Evolutionary conservation across 1,140 invertebrate species (phyloP).

Genomic region (Neodiprion virginianus): DNA sequence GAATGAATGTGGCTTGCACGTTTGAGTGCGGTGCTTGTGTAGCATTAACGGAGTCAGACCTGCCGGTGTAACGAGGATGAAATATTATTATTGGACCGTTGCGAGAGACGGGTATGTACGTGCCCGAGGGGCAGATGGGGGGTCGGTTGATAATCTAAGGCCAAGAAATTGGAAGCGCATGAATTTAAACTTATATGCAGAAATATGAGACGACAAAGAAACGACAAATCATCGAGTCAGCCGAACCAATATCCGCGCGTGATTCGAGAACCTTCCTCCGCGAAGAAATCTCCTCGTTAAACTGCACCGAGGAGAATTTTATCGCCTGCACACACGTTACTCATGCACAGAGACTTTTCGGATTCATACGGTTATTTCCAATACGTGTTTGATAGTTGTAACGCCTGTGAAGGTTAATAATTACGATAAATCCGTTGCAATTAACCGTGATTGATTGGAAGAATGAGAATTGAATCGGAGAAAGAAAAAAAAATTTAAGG

Average conservation of each 20-base stretch:
- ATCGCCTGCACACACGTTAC: not conserved
- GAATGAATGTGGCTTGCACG: not conserved
- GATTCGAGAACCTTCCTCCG: not conserved
- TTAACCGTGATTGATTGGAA: too few species aligned
- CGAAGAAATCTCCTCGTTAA: not conserved
- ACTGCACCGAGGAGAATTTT: not conserved
- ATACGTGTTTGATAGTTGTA: not conserved
- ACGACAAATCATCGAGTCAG: not conserved
- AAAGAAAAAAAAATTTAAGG: too few species aligned
- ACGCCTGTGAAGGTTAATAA: not conserved
- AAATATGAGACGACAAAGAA: constrained; percentile 1
- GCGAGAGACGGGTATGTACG: constrained; percentile 2
- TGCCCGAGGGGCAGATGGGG: constrained; percentile 3
- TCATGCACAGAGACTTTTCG: not conserved
- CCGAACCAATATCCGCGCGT: not conserved
- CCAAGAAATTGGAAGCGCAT: not conserved
- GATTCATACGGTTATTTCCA: not conserved
- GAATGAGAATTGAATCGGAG: too few species aligned
- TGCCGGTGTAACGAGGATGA: constrained; percentile 3
- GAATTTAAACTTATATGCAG: not conserved
- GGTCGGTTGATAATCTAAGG: constrained; percentile 1
- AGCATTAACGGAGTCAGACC: not conserved
- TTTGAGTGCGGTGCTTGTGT: not conserved
- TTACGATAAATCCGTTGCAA: too few species aligned
- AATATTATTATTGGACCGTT: constrained; percentile 7